Base-by-base conservation (phyloP, 2,888 invertebrate species). In the Synanthedon formicaeformis region DNA sequence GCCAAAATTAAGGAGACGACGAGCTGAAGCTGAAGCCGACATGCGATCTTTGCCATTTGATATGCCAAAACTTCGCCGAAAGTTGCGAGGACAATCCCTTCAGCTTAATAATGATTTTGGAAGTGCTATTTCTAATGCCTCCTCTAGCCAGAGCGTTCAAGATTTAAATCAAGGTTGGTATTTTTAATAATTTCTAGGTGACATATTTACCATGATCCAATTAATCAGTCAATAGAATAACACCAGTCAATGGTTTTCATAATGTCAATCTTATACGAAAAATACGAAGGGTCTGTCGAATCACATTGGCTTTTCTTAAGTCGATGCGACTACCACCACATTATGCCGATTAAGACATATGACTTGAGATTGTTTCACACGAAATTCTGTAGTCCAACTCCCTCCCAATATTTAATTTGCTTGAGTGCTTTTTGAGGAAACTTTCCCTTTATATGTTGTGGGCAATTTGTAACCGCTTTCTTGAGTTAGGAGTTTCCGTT, bases 1-100 rank as follows among this genome's bases (percentile, higher is more conserved):
- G 95, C 96, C 96, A 51, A 96, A 96, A 75, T 78, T 96, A 60
- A 88, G 95, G 55, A 88, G 95, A 58, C 89, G 92, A 65, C 81
- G 91, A 55, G 90, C 92, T 63, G 92, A 92, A 67, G 93, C 93
- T 53, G 94, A 94, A 60, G 93, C 94, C 49, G 95, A 96, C 72
- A 83, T 95, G 52, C 89, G 93, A 58, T 92, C 96, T 73, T 88
- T 96, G 70, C 96, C 96, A 54, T 96, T 96, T 75, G 96, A 96
- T 75, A 96, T 96, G 96, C 96, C 96, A 40, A 96, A 96, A 80
- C 82, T 96, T 55, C 89, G 94, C 57, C 88, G 95, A 52, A 91
- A 94, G 59, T 80, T 95, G 64, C 90, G 94, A 59, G 91, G 91
- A 58, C 84, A 89, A 57, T 88, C 88, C 2, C 63, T 88, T 57